These are phyloP conservation scores for Conger conger DNA, from an alignment of 2,113 vertebrate species.

Conservation along the genomic window DNA sequence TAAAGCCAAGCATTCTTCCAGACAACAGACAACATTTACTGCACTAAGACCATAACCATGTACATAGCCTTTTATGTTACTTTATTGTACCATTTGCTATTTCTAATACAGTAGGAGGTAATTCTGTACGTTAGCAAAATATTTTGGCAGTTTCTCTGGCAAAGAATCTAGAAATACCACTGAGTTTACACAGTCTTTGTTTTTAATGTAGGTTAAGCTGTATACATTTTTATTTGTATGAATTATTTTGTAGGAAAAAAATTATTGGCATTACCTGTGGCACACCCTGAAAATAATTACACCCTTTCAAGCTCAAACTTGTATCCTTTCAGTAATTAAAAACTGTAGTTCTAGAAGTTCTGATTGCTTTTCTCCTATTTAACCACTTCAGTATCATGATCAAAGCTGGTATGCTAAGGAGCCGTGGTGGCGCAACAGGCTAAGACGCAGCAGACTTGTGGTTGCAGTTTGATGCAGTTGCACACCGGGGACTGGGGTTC, in stretches of 20 bases:
- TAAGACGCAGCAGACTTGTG: too few species aligned
- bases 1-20: not conserved
- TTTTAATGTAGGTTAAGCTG: not conserved
- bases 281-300: conserved; percentile 11
- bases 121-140: too few species aligned
- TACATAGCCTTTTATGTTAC: not conserved
- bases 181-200: not conserved
- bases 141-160: not conserved
- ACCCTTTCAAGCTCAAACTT: not conserved
- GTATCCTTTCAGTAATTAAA: conserved; percentile 8
- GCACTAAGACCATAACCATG: not conserved
- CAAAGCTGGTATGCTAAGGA: too few species aligned
- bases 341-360: not conserved
- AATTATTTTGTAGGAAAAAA: not conserved
- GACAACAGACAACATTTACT: not conserved
- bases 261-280: not conserved
- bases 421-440: too few species aligned
- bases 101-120: not conserved
- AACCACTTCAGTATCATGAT: not conserved
- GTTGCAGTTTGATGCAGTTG: too few species aligned
- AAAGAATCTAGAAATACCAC: not conserved
- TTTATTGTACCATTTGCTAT: not conserved
- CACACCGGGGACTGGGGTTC: too few species aligned
- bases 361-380: not conserved
- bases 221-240: not conserved